Conservation (phyloP, 2,797 vertebrate species). For the Pseudochirops cupreus region DNA sequence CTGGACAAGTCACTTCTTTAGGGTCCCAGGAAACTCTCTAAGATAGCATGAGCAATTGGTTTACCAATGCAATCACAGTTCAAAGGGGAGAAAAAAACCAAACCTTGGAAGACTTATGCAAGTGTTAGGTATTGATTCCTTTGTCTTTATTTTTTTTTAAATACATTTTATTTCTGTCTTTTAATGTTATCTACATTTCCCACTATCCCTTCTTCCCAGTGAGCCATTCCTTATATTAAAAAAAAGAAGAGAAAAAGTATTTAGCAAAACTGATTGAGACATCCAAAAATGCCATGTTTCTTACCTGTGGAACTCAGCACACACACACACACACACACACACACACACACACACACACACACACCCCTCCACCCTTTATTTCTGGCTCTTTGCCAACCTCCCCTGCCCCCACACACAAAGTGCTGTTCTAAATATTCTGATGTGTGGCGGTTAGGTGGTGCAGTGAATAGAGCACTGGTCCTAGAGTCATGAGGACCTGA, state of each 20-base stretch:
- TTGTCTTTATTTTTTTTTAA: not conserved
- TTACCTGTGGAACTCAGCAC: not conserved
- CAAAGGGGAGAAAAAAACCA: not conserved
- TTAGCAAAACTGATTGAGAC: not conserved
- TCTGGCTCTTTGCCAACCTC: no score
- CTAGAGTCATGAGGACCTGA: no score
- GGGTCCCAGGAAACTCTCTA: not conserved
- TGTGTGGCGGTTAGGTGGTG: no score
- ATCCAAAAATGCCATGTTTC: no score
- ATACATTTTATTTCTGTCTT: not conserved
- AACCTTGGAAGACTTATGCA: no score
- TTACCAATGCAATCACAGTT: not conserved
- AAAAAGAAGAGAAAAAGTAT: not conserved
- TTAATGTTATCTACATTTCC: not conserved
- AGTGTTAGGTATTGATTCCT: not conserved
- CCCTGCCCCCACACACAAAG: no score
- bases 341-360: no score
- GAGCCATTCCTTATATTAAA: not conserved
- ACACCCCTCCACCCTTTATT: no score
- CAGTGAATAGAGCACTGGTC: no score
- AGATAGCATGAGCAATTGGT: not conserved
- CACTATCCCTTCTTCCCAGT: accelerated
- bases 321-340: no score
- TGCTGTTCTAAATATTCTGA: no score
- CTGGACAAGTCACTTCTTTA: not conserved